phyloP scores from a whole-genome alignment of 2,888 invertebrate genomes.

The Eupelmus urozonus region DNA sequence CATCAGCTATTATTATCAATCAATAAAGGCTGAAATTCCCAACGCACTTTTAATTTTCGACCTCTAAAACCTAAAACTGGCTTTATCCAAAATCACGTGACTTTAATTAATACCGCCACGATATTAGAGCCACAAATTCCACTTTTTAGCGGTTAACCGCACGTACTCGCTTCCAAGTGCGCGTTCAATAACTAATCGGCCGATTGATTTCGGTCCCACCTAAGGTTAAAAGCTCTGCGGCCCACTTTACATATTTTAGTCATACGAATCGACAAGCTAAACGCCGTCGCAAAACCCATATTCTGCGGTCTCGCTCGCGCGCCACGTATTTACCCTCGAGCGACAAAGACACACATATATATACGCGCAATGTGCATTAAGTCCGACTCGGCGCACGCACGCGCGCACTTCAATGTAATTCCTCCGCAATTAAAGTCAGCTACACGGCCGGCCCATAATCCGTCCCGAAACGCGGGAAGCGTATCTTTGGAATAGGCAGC shows the following conservation, averaged over 20 bases:
- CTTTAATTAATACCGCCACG: no score
- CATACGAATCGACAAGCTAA: background rate
- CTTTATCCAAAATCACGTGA: no score
- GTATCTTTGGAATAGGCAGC: background rate
- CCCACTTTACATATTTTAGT: background rate
- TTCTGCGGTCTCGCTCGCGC: background rate
- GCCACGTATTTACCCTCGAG: background rate
- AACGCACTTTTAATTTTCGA: no score
- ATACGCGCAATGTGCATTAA: slow-evolving; percentile 43
- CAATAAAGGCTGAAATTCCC: no score
- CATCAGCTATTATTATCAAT: no score
- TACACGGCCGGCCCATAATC: background rate
- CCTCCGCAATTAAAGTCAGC: slow-evolving; percentile 26
- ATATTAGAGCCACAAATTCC: no score
- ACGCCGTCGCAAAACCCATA: no score
- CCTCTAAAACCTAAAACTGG: no score
- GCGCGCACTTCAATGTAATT: slow-evolving; percentile 16
- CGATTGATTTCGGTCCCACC: no score
- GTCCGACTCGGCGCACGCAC: slow-evolving; percentile 4
- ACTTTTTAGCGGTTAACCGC: no score
- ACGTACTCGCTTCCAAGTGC: no score
- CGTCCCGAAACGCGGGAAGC: background rate
- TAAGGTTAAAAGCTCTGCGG: background rate
- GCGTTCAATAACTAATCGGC: no score
- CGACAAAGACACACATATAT: background rate